Evolutionary conservation across 2,888 invertebrate genomes (phyloP).

Genomic region (Ceriagrion tenellum): DNA sequence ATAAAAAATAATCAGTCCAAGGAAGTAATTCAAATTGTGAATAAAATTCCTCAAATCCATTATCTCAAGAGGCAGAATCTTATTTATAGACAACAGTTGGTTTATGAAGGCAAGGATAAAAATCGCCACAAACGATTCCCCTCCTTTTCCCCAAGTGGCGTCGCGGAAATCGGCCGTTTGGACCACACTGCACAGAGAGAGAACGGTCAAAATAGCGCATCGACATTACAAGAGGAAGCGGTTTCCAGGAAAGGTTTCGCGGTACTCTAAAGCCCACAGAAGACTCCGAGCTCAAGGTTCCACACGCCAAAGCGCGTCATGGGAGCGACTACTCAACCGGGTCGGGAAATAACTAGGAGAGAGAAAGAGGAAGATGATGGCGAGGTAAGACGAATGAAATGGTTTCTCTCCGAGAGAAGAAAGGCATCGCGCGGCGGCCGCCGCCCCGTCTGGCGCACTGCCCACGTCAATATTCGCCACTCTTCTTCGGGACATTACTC

Average conservation of each 20-base stretch:
- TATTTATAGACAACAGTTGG: not conserved
- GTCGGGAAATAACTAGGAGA: not conserved
- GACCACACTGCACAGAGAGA: not conserved
- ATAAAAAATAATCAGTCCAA: no score
- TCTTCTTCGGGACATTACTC: not conserved
- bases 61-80: not conserved
- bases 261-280: not conserved
- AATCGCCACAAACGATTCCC: not conserved
- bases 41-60: no score
- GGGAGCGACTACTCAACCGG: not conserved
- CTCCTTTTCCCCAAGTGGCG: not conserved
- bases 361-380: not conserved
- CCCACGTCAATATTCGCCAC: slow-evolving; percentile 10
- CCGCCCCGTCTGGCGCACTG: not conserved
- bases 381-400: not conserved
- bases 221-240: not conserved
- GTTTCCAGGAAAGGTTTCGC: not conserved
- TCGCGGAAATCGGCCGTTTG: not conserved
- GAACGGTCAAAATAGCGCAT: not conserved
- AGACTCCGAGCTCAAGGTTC: not conserved
- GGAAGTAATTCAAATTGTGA: no score
- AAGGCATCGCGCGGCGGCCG: not conserved
- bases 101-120: not conserved
- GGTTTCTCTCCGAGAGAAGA: not conserved
- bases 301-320: not conserved